Base-by-base conservation (phyloP, 2,888 invertebrate species). In the Tenthredo scrophulariae region DNA sequence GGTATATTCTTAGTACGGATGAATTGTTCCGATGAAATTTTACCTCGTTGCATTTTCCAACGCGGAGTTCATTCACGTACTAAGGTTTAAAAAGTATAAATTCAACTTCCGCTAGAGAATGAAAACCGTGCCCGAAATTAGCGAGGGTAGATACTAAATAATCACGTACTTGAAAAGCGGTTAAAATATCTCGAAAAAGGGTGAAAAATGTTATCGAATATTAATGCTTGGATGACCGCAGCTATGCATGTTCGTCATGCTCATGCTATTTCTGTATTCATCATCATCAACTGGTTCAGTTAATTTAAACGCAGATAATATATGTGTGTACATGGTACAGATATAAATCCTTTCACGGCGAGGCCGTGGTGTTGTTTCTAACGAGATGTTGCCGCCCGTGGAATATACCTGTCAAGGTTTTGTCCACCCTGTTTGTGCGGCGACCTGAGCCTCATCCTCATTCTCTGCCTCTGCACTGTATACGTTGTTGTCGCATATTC, bases 361-460 rank as follows among this genome's bases (percentile, higher is more conserved):
- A 3, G n/a, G n/a, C 7, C 29, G 72, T 43, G 43, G 72, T 26
- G 67, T 67, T 74, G 72, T 74, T 74, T 74, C 72, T 33, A 77
- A 54, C 77, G 46, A 50, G 77, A 54, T 54, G 46, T 77, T 77
- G 54, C 77, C 50, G 33, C 54, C 50, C 46, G 54, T 54, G 50
- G 77, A 77, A 54, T 77, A 75, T 75, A 77, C 77, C 77, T 77
- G 77, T 77, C 77, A 77, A 33, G 77, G 77, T 77, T 77, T 77
- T 50, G 50, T 77, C 77, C 77, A 29, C 50, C 15, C 29, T 22
- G 54, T 26, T 26, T 33, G 50, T 50, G 62, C 13, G 77, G 77
- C 33, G 29, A 50, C 54, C 77, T 77, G 77, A 77, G 77, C 29
- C 77, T 50, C 54, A 33, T 77, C 77, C 77, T 50, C 26, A 18